Conservation (phyloP, 2,113 vertebrate genomes). For the Meles meles region DNA sequence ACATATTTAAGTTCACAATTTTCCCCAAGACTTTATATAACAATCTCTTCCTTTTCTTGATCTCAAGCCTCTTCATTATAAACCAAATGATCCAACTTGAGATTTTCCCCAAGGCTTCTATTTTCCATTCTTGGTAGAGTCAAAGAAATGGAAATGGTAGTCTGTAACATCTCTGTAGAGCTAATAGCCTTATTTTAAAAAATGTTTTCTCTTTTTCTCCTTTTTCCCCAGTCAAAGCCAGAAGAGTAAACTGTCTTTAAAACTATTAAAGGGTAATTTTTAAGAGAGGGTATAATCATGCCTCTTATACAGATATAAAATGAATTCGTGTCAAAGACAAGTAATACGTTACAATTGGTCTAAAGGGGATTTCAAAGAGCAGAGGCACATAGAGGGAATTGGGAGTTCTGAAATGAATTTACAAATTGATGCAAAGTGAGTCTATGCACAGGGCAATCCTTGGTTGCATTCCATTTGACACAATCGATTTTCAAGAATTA, state of each 20-base stretch:
- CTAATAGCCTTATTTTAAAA: constrained; percentile 20
- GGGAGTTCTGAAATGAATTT: background rate
- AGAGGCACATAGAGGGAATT: background rate
- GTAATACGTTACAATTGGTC: background rate
- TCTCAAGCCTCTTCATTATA: constrained; percentile 35
- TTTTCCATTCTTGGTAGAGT: constrained; percentile 64
- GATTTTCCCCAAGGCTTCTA: constrained; percentile 63
- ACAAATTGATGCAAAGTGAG: background rate
- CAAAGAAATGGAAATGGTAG: constrained; percentile 64
- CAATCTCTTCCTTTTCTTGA: constrained; percentile 58
- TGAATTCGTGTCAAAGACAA: background rate
- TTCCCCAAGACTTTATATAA: background rate
- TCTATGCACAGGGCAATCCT: background rate
- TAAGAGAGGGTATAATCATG: background rate
- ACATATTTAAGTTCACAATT: constrained; percentile 22
- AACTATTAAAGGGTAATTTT: background rate
- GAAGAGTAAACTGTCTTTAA: constrained; percentile 59
- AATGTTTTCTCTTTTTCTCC: constrained; percentile 48
- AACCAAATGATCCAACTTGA: constrained; percentile 56
- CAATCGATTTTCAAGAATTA: background rate
- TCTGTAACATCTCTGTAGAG: constrained; percentile 43
- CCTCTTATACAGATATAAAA: background rate
- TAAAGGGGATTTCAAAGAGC: background rate
- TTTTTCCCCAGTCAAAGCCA: constrained; percentile 39
- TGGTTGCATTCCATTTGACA: background rate